These are phyloP conservation scores for Chymomyza procnemis DNA, from an alignment of 2,888 invertebrate species.

Conservation along the genomic window DNA sequence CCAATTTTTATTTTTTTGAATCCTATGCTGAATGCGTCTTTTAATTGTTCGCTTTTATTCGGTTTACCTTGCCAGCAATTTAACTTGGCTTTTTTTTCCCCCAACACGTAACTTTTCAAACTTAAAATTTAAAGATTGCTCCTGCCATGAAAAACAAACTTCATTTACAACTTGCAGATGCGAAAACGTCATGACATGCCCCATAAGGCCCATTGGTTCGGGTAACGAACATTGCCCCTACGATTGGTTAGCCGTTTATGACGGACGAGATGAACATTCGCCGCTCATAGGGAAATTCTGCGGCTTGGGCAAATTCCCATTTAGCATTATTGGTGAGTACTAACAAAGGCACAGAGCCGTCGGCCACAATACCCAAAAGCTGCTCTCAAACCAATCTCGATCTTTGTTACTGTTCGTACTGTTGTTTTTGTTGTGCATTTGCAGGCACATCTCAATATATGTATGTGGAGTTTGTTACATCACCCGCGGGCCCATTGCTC, in stretches of 20 bases:
- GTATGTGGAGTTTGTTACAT: slow-evolving; percentile 93
- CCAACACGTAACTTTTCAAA: background rate
- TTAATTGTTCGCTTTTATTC: slow-evolving; percentile 38
- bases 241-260: slow-evolving; percentile 93
- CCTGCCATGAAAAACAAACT: background rate
- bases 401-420: background rate
- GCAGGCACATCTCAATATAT: slow-evolving; percentile 89
- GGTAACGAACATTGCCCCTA: slow-evolving; percentile 92
- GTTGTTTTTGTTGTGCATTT: slow-evolving; percentile 6
- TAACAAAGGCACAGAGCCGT: slow-evolving; percentile 5
- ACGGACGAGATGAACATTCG: slow-evolving; percentile 91
- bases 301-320: slow-evolving; percentile 95
- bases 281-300: slow-evolving; percentile 94
- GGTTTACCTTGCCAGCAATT: slow-evolving; percentile 23
- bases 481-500: slow-evolving; percentile 91
- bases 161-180: slow-evolving; percentile 80
- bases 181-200: slow-evolving; percentile 96
- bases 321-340: slow-evolving; percentile 88
- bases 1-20: slow-evolving; percentile 8
- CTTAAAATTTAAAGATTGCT: background rate
- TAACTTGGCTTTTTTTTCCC: slow-evolving; percentile 28
- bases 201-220: slow-evolving; percentile 93
- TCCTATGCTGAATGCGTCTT: slow-evolving; percentile 18
- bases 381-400: background rate
- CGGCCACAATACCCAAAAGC: background rate